phyloP scores from a whole-genome alignment of 2,113 vertebrate genomes.

The Muscicapa adusta region DNA sequence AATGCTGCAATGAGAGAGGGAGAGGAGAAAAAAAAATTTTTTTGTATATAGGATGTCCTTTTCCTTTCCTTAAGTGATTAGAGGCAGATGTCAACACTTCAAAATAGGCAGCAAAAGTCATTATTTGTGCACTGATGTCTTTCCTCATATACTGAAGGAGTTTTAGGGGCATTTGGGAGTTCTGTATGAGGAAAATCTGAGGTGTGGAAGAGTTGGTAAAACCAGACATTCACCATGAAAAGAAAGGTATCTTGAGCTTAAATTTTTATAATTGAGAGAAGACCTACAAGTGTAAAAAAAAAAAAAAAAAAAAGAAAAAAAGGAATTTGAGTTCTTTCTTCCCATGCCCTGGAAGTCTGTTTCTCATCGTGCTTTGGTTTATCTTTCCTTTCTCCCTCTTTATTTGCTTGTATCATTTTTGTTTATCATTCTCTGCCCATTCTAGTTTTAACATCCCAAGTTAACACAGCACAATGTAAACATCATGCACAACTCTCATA shows the following conservation, averaged over 20 bases:
- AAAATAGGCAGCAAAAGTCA: neutral
- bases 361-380: neutral
- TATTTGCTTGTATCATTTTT: neutral
- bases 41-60: neutral
- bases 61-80: neutral
- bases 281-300: neutral
- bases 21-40: neutral
- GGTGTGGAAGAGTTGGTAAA: neutral
- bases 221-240: neutral
- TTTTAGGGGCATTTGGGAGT: neutral
- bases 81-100: neutral
- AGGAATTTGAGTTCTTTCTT: neutral
- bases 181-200: neutral
- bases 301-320: neutral
- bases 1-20: neutral
- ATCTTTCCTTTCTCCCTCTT: neutral
- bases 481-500: neutral
- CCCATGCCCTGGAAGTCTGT: neutral
- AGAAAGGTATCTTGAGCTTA: neutral
- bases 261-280: neutral
- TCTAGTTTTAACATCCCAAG: neutral
- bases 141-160: neutral
- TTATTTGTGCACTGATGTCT: neutral
- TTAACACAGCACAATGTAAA: neutral
- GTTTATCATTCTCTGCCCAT: neutral